Evolutionary conservation across 2,888 invertebrate genomes (phyloP).

Genomic region (Penaeus monodon): DNA sequence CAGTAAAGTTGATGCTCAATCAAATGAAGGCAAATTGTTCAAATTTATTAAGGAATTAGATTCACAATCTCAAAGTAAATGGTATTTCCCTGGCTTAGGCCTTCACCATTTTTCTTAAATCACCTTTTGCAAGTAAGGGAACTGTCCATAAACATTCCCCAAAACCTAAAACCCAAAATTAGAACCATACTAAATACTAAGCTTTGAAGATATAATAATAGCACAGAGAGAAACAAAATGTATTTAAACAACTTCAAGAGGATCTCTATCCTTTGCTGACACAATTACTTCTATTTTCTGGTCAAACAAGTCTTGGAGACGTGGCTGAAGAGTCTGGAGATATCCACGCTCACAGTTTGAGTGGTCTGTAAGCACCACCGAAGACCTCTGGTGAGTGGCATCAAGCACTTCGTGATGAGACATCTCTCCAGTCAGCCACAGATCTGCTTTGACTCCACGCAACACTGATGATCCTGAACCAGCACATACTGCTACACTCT

Average conservation of each 20-base stretch:
- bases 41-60: too few species aligned
- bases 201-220: too few species aligned
- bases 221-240: too few species aligned
- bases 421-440: conserved; percentile 93
- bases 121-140: too few species aligned
- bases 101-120: too few species aligned
- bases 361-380: conserved; percentile 91
- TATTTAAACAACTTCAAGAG: conserved; percentile 77
- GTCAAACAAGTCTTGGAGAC: conserved; percentile 72
- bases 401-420: conserved; percentile 93
- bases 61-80: too few species aligned
- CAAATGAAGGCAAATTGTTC: too few species aligned
- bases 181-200: too few species aligned
- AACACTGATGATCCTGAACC: conserved; percentile 89
- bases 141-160: too few species aligned
- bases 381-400: conserved; percentile 80
- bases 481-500: conserved; percentile 81
- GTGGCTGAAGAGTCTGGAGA: conserved; percentile 71
- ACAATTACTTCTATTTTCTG: conserved; percentile 76
- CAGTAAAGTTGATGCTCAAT: too few species aligned
- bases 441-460: conserved; percentile 79
- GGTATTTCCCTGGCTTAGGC: too few species aligned
- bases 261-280: conserved; percentile 83
- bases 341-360: conserved; percentile 94
- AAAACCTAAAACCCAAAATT: too few species aligned